Evolutionary conservation across 2,113 vertebrate genomes (phyloP), one percentile per base, ranked within the genome.

Genomic region (Heterocephalus glaber): DNA sequence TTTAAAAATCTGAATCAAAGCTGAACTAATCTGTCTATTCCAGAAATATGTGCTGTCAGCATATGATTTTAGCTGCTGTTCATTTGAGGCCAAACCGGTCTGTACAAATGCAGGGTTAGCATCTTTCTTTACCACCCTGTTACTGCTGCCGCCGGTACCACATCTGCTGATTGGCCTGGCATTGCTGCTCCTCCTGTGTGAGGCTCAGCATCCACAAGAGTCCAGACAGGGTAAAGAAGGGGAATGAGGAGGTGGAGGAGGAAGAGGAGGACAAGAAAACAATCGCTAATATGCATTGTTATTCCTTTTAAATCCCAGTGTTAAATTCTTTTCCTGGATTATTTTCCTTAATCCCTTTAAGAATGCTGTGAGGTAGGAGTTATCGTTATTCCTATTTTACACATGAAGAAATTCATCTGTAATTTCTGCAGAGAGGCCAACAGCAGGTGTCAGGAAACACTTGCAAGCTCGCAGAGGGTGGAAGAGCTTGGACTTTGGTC

Each of bases 1-100:
- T 58, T 94, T 33, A 89, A 86, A 92, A 68, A 66, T n/a, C 14
- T n/a, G 22, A 81, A 86, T 85, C 60, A 63, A 65, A 83, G 33
- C 14, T 86, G 61, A 86, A 56, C 65, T 86, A 54, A 63, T 79
- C 41, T 88, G 24, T 47, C n/a, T 65, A 20, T 38, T 77, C 19
- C 68, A 61, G 85, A 38, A 74, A 56, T 44, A 74, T 11, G 24
- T 74, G 56, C 76, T 44, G 24, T 19, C 72, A 56, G 38, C 54
- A 17, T 83, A 0, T 52, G 13, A 83, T 41, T 82, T 56, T 56
- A 95, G 79, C 47, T n/a, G n/a, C 33, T 58, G 7, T 72, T 85
- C 38, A 41, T 58, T 60, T 28, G 60, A 70, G 47, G 13, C 17
- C 86, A 72, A 35, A 54, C 38, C 81, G 52, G 13, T 65, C 11